These are phyloP conservation scores for Phoxinus phoxinus DNA, from an alignment of 2,113 vertebrate genomes.

Conservation along the genomic window DNA sequence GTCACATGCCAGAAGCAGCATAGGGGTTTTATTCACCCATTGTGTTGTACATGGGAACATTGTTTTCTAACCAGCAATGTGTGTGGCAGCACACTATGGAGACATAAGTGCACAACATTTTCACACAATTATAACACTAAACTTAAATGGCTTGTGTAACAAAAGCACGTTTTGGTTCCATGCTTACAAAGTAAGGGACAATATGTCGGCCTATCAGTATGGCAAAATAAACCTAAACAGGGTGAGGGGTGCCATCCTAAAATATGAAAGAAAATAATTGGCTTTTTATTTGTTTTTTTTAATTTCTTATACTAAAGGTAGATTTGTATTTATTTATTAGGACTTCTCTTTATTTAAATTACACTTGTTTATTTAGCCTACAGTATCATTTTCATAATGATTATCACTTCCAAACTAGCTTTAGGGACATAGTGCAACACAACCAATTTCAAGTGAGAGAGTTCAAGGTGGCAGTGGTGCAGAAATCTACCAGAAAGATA, in stretches of 20 bases:
- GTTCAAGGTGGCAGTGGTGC: background rate
- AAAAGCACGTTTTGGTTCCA: background rate
- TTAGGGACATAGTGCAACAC: background rate
- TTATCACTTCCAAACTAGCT: background rate
- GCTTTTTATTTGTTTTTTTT: too few species aligned
- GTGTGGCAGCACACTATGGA: slow-evolving; percentile 23
- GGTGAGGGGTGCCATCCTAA: background rate
- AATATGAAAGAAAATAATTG: background rate
- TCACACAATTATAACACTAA: background rate
- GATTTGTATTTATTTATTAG: too few species aligned
- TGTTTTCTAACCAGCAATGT: background rate
- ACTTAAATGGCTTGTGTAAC: background rate
- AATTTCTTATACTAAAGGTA: background rate
- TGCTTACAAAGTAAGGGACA: background rate
- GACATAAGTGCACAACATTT: slow-evolving; percentile 3
- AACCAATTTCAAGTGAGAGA: background rate
- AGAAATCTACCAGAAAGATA: too few species aligned
- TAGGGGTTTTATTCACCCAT: background rate
- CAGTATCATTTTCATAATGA: background rate
- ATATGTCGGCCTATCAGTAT: background rate
- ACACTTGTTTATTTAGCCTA: background rate
- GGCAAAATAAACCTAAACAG: background rate
- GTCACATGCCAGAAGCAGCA: slow-evolving; percentile 24
- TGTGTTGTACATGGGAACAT: slow-evolving; percentile 3
- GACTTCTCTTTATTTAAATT: background rate